Conservation (phyloP, 2,888 invertebrate genomes). For the Yponomeuta cagnagella region DNA sequence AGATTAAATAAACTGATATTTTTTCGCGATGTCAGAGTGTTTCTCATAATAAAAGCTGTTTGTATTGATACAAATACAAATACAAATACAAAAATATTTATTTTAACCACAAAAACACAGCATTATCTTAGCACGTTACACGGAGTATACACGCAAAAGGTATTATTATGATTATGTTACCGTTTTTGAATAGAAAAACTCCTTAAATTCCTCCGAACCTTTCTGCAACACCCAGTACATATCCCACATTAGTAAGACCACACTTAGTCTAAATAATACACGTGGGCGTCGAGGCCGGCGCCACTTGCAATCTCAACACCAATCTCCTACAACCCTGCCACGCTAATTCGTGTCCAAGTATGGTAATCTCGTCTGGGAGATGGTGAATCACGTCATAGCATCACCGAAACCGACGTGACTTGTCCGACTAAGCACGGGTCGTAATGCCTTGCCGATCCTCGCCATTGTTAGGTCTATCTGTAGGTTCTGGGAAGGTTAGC, state of each 20-base stretch:
- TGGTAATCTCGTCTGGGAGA: slow-evolving; percentile 5
- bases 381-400: slow-evolving; percentile 3
- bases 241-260: not conserved
- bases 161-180: too few species aligned
- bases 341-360: slow-evolving; percentile 8
- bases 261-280: not conserved
- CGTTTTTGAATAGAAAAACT: too few species aligned
- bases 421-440: not conserved
- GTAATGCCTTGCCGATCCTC: not conserved
- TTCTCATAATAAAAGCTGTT: too few species aligned
- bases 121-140: too few species aligned
- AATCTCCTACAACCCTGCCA: not conserved
- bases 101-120: too few species aligned
- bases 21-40: too few species aligned
- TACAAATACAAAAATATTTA: too few species aligned
- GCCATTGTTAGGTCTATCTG: not conserved
- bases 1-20: too few species aligned
- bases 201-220: too few species aligned
- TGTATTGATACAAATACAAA: too few species aligned
- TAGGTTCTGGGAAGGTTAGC: not conserved
- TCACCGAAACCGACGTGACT: slow-evolving; percentile 3
- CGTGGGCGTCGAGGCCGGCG: not conserved
- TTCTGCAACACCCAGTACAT: not conserved
- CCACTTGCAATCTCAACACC: not conserved
- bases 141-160: too few species aligned